Evolutionary conservation across 2,113 vertebrate species (phyloP).

Genomic region (Saguinus imperator): DNA sequence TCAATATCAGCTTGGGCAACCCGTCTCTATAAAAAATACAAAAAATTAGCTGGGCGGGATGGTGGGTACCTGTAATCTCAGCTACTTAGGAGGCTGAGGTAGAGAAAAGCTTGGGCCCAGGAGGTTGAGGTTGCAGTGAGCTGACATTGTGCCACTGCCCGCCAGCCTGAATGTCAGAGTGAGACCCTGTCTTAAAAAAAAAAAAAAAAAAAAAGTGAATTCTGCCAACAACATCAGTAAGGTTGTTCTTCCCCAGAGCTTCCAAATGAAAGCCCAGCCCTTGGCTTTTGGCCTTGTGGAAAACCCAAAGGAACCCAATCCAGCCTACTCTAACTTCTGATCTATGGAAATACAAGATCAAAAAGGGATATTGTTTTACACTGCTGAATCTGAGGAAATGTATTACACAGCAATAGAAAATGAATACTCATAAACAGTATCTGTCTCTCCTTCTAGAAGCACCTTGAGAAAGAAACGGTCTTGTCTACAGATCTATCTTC

Average conservation of each 20-base stretch:
- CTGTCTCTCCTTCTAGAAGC: background rate
- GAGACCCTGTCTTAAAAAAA: no score
- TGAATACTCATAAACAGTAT: background rate
- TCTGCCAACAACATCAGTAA: background rate
- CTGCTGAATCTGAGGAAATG: background rate
- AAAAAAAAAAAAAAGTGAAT: background rate
- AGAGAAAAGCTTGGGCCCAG: no score
- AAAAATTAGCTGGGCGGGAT: no score
- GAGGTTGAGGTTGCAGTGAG: no score
- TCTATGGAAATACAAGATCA: background rate
- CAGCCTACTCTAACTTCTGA: background rate
- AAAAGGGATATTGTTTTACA: background rate
- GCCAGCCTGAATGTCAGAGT: no score
- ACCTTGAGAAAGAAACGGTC: background rate
- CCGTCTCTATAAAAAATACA: no score
- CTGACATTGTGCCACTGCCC: no score
- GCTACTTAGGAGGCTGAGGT: no score
- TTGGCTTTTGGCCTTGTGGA: background rate
- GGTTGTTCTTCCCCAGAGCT: background rate
- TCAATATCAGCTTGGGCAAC: no score
- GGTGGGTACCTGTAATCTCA: no score
- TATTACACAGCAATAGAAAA: background rate
- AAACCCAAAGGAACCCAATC: background rate
- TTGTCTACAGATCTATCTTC: background rate
- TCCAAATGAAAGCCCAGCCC: background rate